Conservation (phyloP, 2,888 invertebrate species). For the Lasiommata megera region DNA sequence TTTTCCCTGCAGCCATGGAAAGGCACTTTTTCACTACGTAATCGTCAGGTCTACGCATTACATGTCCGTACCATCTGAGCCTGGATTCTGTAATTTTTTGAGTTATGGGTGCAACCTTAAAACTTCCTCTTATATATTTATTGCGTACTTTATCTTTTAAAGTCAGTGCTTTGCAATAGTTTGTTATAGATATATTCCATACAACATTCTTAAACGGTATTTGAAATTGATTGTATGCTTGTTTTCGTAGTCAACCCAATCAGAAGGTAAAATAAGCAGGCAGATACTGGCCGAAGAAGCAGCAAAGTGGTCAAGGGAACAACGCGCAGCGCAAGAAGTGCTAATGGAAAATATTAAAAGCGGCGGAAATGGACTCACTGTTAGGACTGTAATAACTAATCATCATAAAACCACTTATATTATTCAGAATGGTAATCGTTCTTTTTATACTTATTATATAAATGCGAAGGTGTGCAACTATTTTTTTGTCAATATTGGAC, state of each 20-base stretch:
- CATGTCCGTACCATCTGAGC: no score
- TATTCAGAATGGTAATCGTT: conserved; percentile 62
- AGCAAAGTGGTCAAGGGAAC: conserved; percentile 74
- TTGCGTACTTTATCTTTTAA: no score
- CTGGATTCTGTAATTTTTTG: no score
- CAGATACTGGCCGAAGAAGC: conserved; percentile 73
- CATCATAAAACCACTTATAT: conserved; percentile 59
- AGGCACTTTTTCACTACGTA: no score
- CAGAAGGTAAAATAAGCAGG: conserved; percentile 68
- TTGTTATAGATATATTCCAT: no score
- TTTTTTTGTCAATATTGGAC: no score
- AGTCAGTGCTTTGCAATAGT: no score
- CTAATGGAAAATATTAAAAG: conserved; percentile 74
- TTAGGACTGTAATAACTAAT: conserved; percentile 61
- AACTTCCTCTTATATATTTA: no score
- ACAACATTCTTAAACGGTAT: neutral
- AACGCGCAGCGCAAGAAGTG: conserved; percentile 69
- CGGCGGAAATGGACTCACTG: conserved; percentile 71
- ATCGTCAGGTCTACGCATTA: no score
- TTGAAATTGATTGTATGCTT: neutral
- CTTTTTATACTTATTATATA: neutral
- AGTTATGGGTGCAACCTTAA: no score
- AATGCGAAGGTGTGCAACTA: no score
- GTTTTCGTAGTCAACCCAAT: conserved; percentile 59
- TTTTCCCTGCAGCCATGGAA: no score